Evolutionary conservation across 1,140 invertebrate genomes (phyloP).

Genomic region (Patella vulgata): DNA sequence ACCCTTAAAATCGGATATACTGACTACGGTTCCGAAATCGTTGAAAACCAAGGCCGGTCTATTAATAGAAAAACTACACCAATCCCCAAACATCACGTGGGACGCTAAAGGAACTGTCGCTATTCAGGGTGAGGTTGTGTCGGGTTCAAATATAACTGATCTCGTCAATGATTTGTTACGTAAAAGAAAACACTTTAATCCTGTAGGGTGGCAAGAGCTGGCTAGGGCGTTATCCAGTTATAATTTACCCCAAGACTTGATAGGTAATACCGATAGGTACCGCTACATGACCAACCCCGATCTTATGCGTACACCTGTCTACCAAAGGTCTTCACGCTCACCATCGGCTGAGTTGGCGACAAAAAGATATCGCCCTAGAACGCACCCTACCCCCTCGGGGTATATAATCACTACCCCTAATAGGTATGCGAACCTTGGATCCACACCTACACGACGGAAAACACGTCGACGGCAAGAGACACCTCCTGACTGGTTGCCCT

Average conservation of each 20-base stretch:
- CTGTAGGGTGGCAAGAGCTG: background rate
- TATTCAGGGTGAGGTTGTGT: background rate
- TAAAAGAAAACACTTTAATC: slow-evolving; percentile 1
- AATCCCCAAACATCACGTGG: background rate
- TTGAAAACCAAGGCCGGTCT: slow-evolving; percentile 10
- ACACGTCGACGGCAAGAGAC: too few relatives aligned
- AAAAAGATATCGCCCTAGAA: background rate
- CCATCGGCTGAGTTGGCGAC: background rate
- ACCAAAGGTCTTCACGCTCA: slow-evolving; percentile 9
- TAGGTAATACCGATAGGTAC: too few relatives aligned
- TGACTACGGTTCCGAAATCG: slow-evolving; percentile 10
- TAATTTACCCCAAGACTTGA: slow-evolving; percentile 3
- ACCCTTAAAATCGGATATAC: background rate
- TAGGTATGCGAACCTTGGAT: too few relatives aligned
- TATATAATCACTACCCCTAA: too few relatives aligned
- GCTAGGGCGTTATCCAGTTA: background rate
- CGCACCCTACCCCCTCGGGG: background rate
- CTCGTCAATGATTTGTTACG: slow-evolving; percentile 3
- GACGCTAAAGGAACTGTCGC: slow-evolving; percentile 4
- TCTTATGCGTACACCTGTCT: too few relatives aligned
- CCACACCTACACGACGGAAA: too few relatives aligned
- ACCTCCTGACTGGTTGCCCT: too few relatives aligned
- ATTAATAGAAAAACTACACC: slow-evolving; percentile 1
- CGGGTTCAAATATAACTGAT: slow-evolving; percentile 11
- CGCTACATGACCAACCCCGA: too few relatives aligned